These are phyloP conservation scores for Podiceps cristatus DNA, from an alignment of 2,113 vertebrate genomes.

Conservation along the genomic window DNA sequence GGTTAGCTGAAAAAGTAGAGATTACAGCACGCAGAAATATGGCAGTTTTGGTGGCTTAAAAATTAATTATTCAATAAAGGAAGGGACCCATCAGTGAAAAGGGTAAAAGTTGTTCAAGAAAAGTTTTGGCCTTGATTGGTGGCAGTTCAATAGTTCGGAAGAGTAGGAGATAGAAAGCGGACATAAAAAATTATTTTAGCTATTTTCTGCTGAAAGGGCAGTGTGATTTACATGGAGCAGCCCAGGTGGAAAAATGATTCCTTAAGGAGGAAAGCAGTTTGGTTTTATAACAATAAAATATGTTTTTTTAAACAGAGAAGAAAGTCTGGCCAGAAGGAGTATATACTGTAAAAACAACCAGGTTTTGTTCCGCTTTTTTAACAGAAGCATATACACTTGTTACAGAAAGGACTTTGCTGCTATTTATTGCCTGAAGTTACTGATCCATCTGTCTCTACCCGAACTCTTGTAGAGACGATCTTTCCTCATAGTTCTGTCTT, in stretches of 20 bases:
- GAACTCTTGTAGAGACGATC: neutral
- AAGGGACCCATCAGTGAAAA: neutral
- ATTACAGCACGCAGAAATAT: neutral
- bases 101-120: neutral
- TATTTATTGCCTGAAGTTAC: conserved; percentile 49
- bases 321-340: neutral
- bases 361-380: neutral
- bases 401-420: conserved; percentile 20
- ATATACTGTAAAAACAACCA: neutral
- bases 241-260: neutral
- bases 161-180: neutral
- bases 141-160: neutral
- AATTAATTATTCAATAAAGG: neutral
- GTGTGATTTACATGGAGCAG: neutral
- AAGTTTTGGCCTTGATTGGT: neutral
- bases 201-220: neutral
- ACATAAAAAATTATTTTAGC: neutral
- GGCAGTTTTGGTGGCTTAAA: neutral
- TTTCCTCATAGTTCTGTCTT: neutral
- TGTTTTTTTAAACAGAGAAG: neutral
- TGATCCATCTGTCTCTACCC: conserved; percentile 36
- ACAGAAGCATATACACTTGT: neutral
- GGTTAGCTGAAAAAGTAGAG: neutral
- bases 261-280: neutral
- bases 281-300: neutral